Evolutionary conservation across 1,140 invertebrate species (phyloP), one percentile per base, ranked within the genome.

Genomic region (Ephestia elutella): DNA sequence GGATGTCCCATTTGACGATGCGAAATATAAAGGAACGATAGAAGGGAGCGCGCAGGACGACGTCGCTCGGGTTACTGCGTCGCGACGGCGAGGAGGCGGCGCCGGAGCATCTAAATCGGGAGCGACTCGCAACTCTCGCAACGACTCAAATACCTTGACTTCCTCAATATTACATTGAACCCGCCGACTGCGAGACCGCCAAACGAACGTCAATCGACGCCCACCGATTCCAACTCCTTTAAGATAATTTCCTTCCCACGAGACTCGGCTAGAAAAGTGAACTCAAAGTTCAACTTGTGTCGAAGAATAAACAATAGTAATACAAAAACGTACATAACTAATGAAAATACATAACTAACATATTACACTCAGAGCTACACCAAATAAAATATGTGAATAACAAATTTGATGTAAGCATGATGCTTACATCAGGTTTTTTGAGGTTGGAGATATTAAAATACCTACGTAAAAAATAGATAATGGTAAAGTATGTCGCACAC

Each of bases 161-260:
- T 88, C 85, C 85, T 87, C 83, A 85, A 87, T 87, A 87, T 85
- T 86, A 87, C 85, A 85, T 87, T 86, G 86, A 88, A 88, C 86
- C 81, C 86, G 70, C 72, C 59, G 74, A 73, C 59, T 76, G 81
- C 71, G 75, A 86, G 81, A 81, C 75, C 78, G 76, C 76, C 73
- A 80, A 85, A 79, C 73, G 73, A 78, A 86, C 83, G 81, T 86
- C 83, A 86, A 85, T 82, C 64, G 75, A 78, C 85, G 78, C 85
- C 85, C 75, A 86, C 85, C 71, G 58, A 44, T 44, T 44, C 38
- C 5, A 63, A 63, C 66, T 68, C 66, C 69, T 53, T 53, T 68
- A 70, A 62, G 62, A 63, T 70, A 71, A 69, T 75, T 71, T 65
- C 72, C 71, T 71, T 68, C 56, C 59, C 65, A 65, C 60, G 49